These are phyloP conservation scores for Andrena bicolor DNA, from an alignment of 2,888 invertebrate species.

Conservation along the genomic window DNA sequence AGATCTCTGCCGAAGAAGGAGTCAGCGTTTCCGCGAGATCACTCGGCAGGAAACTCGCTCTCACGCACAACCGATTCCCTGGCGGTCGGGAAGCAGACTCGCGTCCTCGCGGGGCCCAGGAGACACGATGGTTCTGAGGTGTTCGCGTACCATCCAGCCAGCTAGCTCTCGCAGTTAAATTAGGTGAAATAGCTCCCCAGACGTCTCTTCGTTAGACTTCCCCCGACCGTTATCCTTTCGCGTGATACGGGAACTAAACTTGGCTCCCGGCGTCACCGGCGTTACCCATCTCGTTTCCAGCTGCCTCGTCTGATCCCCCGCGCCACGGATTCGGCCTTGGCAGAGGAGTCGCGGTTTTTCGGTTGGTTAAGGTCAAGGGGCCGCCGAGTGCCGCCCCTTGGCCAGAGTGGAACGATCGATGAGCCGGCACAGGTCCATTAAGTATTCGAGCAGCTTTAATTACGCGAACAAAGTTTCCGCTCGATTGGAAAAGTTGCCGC, in stretches of 20 bases:
- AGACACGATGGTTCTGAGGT: constrained; percentile 32
- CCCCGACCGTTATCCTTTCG: constrained; percentile 74
- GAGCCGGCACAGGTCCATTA: constrained; percentile 45
- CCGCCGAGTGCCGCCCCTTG: constrained; percentile 3
- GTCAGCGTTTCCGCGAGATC: not conserved
- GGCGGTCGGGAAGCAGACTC: constrained; percentile 25
- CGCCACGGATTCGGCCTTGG: constrained; percentile 8
- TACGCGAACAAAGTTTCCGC: constrained; percentile 84
- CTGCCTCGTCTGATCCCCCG: not conserved
- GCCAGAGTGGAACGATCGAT: constrained; percentile 43
- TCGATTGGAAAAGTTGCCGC: constrained; percentile 84
- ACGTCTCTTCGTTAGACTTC: constrained; percentile 82
- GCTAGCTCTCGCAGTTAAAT: constrained; percentile 79
- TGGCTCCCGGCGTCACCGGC: constrained; percentile 40
- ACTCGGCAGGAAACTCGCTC: constrained; percentile 12
- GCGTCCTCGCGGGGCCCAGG: constrained; percentile 35
- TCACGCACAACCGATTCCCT: not conserved
- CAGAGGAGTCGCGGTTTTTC: not conserved
- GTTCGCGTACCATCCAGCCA: constrained; percentile 51
- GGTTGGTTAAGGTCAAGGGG: constrained; percentile 26
- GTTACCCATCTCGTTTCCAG: not conserved
- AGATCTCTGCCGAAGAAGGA: not conserved
- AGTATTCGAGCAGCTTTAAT: constrained; percentile 81
- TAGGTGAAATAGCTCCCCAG: constrained; percentile 82
- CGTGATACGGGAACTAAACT: constrained; percentile 69